phyloP scores from a whole-genome alignment of 2,888 invertebrate genomes.

The Chouioia cunea region DNA sequence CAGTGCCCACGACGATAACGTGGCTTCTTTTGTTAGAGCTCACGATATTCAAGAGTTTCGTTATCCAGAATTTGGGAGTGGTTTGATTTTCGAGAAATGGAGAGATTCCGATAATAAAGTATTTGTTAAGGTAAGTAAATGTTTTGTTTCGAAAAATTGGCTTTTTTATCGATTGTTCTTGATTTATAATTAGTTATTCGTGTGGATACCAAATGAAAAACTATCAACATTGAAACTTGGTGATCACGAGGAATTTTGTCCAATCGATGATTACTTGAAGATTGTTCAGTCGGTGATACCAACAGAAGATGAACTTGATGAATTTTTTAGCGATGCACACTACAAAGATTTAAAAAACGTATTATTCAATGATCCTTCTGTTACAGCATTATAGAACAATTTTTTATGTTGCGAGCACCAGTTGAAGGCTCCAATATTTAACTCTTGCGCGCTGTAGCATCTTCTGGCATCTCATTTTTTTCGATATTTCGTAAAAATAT shows the following conservation, averaged over 20 bases:
- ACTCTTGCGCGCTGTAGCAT: too few species aligned
- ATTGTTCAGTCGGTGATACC: neutral
- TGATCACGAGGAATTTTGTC: conserved; percentile 7
- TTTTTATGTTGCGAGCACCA: too few species aligned
- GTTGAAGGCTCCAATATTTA: too few species aligned
- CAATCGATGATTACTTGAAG: neutral
- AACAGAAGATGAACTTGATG: conserved; percentile 1
- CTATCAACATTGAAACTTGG: neutral
- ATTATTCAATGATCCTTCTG: neutral
- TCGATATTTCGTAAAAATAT: too few species aligned
- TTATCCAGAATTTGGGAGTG: neutral
- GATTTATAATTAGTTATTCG: neutral
- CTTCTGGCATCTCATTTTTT: too few species aligned
- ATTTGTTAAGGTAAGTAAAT: conserved; percentile 5
- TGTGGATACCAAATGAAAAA: neutral
- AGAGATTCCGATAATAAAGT: neutral
- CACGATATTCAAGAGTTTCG: too few species aligned
- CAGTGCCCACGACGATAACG: conserved; percentile 18
- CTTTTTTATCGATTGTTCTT: neutral
- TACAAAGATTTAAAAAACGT: neutral
- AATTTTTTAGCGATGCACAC: neutral
- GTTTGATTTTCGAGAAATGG: conserved; percentile 6
- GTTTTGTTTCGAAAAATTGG: neutral
- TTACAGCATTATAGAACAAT: neutral
- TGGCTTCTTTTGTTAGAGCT: neutral